Base-by-base conservation (phyloP, 1,140 invertebrate genomes). In the Anastrepha ludens region DNA sequence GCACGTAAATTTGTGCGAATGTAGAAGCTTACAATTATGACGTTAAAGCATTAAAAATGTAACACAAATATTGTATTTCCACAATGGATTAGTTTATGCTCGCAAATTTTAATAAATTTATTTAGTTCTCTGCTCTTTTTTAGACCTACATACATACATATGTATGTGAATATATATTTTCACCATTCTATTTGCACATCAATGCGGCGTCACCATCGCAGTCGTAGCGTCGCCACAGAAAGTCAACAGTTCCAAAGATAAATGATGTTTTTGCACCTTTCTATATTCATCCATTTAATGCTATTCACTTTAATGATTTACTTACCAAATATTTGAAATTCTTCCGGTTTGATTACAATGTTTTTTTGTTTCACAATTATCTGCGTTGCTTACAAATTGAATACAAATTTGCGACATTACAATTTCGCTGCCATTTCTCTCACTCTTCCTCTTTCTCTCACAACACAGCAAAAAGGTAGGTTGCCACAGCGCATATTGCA, bases 351-450 rank as follows among this genome's bases (percentile, higher is more conserved):
- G 41, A n/a, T 44, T 74, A 17, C 13, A 44, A 29, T 29, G 29
- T 29, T 29, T 7, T 74, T 41, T 74, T n/a, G 3, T 74, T 47
- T 44, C 41, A 70, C 15, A 74, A 47, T 47, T 55, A 55, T 55
- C 11, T 55, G 0, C 6, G 50, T 55, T 74, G 44, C 1, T 47
- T 74, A 65, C 6, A 47, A 70, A 74, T 41, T 74, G 13, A 74
- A 74, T 62, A 74, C 44, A 74, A 74, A 74, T 47, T n/a, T 44
- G 41, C 67, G 41, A 74, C 15, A 74, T 39, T 4, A 17, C 67
- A 74, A 74, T 17, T 74, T 15, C 39, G 65, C 29, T 39, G 39
- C 39, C 15, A 39, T 74, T 74, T 47, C 41, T n/a, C 11, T 74
- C 39, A 39, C 41, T 74, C 41, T 74, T 74, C 39, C 17, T 47